Percentiles rank a stretch among this genome's conserved stretches.
Evolutionary conservation across 2,888 invertebrate genomes (phyloP).

Genomic region (Chloroclystis v-ata): DNA sequence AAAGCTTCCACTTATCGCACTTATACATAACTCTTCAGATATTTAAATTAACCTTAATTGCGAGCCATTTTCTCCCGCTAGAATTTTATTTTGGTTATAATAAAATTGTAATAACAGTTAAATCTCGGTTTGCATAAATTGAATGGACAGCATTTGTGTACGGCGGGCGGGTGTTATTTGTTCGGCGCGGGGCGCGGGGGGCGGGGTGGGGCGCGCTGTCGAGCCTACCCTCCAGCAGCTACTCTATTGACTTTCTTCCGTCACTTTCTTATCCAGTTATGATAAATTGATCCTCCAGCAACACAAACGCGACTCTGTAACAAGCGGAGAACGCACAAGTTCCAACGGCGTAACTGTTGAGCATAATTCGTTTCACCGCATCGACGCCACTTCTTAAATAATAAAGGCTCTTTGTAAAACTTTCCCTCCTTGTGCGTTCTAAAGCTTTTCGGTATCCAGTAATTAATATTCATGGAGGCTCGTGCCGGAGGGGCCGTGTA

Average conservation of each 20-base stretch:
- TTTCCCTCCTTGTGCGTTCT: slow-evolving; percentile 77
- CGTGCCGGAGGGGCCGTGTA: slow-evolving; percentile 73
- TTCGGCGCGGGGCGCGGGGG: slow-evolving; percentile 46
- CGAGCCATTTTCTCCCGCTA: neutral
- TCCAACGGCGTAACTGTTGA: slow-evolving; percentile 35
- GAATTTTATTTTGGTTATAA: slow-evolving; percentile 25
- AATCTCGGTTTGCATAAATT: slow-evolving; percentile 38
- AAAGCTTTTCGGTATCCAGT: slow-evolving; percentile 77
- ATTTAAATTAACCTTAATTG: neutral
- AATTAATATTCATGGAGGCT: slow-evolving; percentile 78
- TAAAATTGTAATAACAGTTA: slow-evolving; percentile 32
- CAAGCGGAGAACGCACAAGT: slow-evolving; percentile 36
- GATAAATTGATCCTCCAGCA: slow-evolving; percentile 53
- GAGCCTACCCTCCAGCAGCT: slow-evolving; percentile 71
- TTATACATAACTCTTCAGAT: neutral
- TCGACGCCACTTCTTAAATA: slow-evolving; percentile 75
- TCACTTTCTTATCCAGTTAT: slow-evolving; percentile 75
- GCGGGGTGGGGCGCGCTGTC: slow-evolving; percentile 50
- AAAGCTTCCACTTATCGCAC: neutral
- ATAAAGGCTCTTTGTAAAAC: slow-evolving; percentile 78
- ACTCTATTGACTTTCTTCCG: slow-evolving; percentile 77
- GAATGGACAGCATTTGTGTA: slow-evolving; percentile 36
- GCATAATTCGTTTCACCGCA: slow-evolving; percentile 71
- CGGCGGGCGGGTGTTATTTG: slow-evolving; percentile 43
- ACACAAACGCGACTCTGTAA: slow-evolving; percentile 40